Evolutionary conservation across 1,140 invertebrate genomes (phyloP).

Genomic region (Zelostemma sp.): DNA sequence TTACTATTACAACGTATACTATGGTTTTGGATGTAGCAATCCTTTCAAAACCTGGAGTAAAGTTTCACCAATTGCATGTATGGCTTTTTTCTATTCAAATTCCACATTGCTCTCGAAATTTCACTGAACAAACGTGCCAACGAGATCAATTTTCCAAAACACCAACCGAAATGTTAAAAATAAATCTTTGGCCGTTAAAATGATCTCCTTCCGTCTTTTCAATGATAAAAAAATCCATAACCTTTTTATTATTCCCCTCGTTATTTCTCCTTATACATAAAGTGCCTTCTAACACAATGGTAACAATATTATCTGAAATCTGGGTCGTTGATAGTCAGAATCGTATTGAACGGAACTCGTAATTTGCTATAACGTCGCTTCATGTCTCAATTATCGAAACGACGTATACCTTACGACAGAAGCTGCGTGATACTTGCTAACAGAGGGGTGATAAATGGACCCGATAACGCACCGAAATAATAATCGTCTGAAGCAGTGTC

Average conservation of each 20-base stretch:
- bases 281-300: neutral
- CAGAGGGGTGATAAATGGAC: conserved; percentile 45
- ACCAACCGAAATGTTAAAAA: no score
- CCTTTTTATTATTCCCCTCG: no score
- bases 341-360: neutral
- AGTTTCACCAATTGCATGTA: neutral
- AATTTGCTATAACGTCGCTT: conserved; percentile 52
- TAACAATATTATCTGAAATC: neutral
- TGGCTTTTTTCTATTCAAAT: neutral
- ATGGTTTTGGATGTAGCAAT: conserved; percentile 28
- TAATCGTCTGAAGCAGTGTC: conserved; percentile 27
- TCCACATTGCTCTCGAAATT: no score
- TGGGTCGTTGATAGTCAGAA: neutral
- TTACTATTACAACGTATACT: conserved; percentile 19
- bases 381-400: conserved; percentile 64
- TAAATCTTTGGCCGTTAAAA: no score
- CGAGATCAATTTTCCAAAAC: no score
- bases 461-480: conserved; percentile 55
- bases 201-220: no score
- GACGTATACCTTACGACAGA: conserved; percentile 50
- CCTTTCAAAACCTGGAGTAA: conserved; percentile 25
- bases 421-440: conserved; percentile 16
- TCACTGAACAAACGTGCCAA: no score
- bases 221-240: no score
- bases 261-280: neutral